Conservation (phyloP, 2,113 vertebrate species). For the Spermophilus dauricus region DNA sequence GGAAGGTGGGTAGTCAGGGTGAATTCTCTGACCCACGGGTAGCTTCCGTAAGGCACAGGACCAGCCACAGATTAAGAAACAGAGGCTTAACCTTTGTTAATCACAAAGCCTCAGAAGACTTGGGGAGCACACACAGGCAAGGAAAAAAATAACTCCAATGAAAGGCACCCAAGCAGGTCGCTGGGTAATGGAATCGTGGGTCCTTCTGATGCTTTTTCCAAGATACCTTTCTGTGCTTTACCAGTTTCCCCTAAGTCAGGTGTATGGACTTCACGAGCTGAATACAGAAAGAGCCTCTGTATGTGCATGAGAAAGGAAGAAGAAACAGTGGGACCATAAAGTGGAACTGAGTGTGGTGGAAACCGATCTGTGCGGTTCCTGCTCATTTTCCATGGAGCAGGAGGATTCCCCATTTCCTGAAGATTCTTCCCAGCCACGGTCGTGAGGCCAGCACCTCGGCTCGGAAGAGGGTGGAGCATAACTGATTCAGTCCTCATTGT, state of each 20-base stretch:
- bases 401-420: slow-evolving; percentile 28
- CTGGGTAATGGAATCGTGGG: background rate
- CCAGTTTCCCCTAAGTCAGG: background rate
- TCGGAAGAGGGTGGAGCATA: slow-evolving; percentile 57
- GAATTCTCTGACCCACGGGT: background rate
- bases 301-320: background rate
- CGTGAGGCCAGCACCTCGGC: slow-evolving; percentile 35
- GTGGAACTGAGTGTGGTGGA: background rate
- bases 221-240: background rate
- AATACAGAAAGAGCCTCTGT: background rate
- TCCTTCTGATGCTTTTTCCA: background rate
- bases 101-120: background rate
- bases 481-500: slow-evolving; percentile 58
- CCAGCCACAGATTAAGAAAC: background rate
- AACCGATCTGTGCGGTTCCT: background rate
- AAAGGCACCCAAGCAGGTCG: background rate
- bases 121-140: background rate
- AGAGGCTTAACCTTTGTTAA: background rate
- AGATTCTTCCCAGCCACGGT: slow-evolving; percentile 54
- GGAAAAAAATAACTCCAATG: background rate
- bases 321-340: background rate
- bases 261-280: background rate
- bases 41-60: background rate
- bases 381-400: slow-evolving; percentile 38
- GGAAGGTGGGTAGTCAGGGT: background rate